Evolutionary conservation across 2,888 invertebrate species (phyloP).

Genomic region (Spilosoma lubricipeda): DNA sequence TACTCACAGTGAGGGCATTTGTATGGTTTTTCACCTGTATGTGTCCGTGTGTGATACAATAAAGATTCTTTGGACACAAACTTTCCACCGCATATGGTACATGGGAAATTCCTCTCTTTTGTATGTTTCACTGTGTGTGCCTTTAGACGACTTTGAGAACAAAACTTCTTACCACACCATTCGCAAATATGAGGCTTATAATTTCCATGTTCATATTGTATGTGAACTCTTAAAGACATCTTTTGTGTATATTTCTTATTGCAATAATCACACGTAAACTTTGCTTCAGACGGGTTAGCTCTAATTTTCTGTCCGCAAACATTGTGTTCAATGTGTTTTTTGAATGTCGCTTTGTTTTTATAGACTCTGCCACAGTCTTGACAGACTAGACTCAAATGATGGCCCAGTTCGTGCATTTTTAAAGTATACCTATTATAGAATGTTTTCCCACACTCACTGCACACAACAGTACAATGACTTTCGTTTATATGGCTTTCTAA

Average conservation of each 20-base stretch:
- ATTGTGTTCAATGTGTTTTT: constrained; percentile 69
- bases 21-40: constrained; percentile 78
- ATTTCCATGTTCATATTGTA: constrained; percentile 76
- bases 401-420: constrained; percentile 68
- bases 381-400: constrained; percentile 66
- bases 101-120: constrained; percentile 71
- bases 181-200: constrained; percentile 74
- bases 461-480: constrained; percentile 63
- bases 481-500: constrained; percentile 62
- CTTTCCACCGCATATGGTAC: constrained; percentile 67
- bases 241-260: constrained; percentile 77
- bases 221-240: constrained; percentile 74
- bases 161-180: constrained; percentile 78
- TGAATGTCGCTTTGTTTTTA: constrained; percentile 69
- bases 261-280: constrained; percentile 76
- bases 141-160: constrained; percentile 73
- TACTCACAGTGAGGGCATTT: constrained; percentile 69
- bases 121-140: constrained; percentile 79
- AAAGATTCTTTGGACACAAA: constrained; percentile 77
- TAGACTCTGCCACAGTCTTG: constrained; percentile 73
- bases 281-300: constrained; percentile 66
- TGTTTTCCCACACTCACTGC: constrained; percentile 71
- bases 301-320: constrained; percentile 66
- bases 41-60: constrained; percentile 75
- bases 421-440: constrained; percentile 66